Percentiles rank a stretch among this genome's conserved stretches.
These are phyloP conservation scores for Sminthopsis crassicaudata DNA, from an alignment of 2,113 vertebrate genomes.

Conservation along the genomic window DNA sequence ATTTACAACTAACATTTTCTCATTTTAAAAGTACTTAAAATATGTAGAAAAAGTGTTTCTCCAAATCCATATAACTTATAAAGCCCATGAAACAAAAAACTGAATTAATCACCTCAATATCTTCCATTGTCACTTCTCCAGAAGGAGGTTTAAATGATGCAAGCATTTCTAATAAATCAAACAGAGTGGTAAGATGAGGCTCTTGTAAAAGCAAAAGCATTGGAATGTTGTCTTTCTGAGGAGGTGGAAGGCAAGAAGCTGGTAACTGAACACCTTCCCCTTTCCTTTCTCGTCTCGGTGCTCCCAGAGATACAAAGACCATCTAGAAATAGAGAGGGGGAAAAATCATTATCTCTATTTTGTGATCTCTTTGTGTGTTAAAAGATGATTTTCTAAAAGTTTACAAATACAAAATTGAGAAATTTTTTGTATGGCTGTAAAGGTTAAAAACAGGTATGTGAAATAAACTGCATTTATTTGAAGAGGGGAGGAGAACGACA, in stretches of 20 bases:
- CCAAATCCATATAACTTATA: slow-evolving; percentile 14
- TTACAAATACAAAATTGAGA: neutral
- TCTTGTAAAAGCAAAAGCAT: slow-evolving; percentile 99
- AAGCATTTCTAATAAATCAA: slow-evolving; percentile 98
- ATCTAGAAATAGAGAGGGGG: slow-evolving; percentile 85
- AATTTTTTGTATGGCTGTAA: neutral
- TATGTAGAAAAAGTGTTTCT: neutral
- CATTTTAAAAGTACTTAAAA: neutral
- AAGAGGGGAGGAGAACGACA: neutral
- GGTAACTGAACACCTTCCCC: slow-evolving; percentile 97
- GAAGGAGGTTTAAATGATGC: slow-evolving; percentile 97
- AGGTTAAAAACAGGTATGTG: neutral
- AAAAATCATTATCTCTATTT: neutral
- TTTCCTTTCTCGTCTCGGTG: slow-evolving; percentile 96
- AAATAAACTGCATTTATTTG: neutral
- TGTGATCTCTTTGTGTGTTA: neutral
- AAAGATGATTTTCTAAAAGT: neutral
- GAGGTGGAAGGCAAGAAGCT: slow-evolving; percentile 97
- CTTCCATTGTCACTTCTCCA: slow-evolving; percentile 88
- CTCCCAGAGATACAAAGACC: slow-evolving; percentile 98
- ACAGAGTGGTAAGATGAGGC: slow-evolving; percentile 97
- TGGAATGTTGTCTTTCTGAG: slow-evolving; percentile 99
- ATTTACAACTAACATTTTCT: neutral
- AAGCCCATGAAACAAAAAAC: slow-evolving; percentile 48
- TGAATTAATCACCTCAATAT: slow-evolving; percentile 88